phyloP scores from a whole-genome alignment of 2,888 invertebrate genomes.

The Eubasilissa splendida region DNA sequence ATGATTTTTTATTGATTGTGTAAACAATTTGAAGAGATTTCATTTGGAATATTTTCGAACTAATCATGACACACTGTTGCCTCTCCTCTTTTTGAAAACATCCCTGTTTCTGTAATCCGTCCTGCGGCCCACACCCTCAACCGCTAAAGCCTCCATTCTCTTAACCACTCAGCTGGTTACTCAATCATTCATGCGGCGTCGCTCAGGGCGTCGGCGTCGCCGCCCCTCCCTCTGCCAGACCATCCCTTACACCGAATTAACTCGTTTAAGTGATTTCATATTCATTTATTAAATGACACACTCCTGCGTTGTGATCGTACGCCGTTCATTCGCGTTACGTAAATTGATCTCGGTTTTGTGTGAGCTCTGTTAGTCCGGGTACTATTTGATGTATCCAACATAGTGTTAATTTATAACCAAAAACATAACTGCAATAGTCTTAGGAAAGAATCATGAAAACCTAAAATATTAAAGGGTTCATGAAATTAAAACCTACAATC shows the following conservation, averaged over 20 bases:
- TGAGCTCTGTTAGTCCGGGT: too few species aligned
- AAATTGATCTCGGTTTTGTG: too few species aligned
- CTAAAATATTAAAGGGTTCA: too few species aligned
- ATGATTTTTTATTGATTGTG: too few species aligned
- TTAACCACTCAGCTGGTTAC: constrained; percentile 41
- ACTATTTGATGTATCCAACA: too few species aligned
- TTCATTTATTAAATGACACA: constrained; percentile 8
- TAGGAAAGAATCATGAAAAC: too few species aligned
- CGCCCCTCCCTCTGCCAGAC: not conserved
- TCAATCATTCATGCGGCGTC: constrained; percentile 48
- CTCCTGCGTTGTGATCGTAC: not conserved
- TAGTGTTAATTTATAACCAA: too few species aligned
- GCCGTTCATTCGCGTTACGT: not conserved
- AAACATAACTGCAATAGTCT: too few species aligned
- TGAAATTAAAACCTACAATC: too few species aligned
- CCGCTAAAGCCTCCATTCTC: constrained; percentile 25
- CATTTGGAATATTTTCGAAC: too few species aligned
- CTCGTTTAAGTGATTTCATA: constrained; percentile 12
- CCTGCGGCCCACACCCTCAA: constrained; percentile 11
- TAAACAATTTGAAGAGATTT: too few species aligned
- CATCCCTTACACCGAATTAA: not conserved
- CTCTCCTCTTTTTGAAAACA: constrained; percentile 17
- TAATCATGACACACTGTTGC: not conserved
- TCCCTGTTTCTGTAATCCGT: constrained; percentile 23
- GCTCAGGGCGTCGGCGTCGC: constrained; percentile 25